Evolutionary conservation across 2,888 invertebrate genomes (phyloP).

Genomic region (Athrips mouffetella): DNA sequence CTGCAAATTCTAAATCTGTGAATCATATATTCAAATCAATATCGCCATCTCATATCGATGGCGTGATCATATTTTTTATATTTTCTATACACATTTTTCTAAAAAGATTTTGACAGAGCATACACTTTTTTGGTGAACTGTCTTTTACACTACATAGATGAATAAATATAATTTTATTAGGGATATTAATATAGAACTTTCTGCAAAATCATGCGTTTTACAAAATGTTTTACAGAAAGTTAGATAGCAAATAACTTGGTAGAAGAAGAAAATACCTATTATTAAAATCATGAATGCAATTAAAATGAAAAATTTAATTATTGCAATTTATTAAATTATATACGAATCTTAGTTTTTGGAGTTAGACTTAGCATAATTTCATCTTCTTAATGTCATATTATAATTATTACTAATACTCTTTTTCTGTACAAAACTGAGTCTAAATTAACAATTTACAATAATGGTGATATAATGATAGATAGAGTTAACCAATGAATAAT

Average conservation of each 20-base stretch:
- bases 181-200: background rate
- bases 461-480: slow-evolving; percentile 14
- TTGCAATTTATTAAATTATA: slow-evolving; percentile 29
- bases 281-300: slow-evolving; percentile 27
- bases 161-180: background rate
- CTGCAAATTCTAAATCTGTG: no score
- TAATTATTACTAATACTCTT: slow-evolving; percentile 12
- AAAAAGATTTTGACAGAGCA: no score
- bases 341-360: slow-evolving; percentile 31
- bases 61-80: no score
- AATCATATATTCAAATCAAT: no score
- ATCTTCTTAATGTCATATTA: slow-evolving; percentile 38
- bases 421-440: slow-evolving; percentile 20
- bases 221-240: no score
- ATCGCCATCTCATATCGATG: no score
- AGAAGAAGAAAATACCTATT: slow-evolving; percentile 32
- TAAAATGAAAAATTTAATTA: slow-evolving; percentile 8
- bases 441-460: slow-evolving; percentile 14
- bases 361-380: slow-evolving; percentile 43
- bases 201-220: no score
- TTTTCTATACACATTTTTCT: no score
- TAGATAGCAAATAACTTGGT: slow-evolving; percentile 22
- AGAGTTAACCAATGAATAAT: slow-evolving; percentile 18
- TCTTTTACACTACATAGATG: no score
- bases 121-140: no score